Conservation (phyloP, 2,888 invertebrate species). For the Parelbella ahira region DNA sequence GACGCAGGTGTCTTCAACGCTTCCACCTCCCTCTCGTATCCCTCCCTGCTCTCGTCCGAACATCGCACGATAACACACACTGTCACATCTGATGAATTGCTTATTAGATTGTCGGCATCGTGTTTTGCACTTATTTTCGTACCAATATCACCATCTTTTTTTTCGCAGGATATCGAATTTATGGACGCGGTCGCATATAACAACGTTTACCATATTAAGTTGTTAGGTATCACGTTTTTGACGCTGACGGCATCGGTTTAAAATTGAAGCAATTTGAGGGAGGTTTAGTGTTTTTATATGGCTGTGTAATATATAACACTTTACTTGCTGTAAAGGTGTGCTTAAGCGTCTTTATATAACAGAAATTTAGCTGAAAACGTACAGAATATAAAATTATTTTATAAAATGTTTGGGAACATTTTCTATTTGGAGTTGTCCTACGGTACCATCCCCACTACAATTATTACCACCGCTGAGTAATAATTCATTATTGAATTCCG, state of each 20-base stretch:
- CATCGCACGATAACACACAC: conserved; percentile 61
- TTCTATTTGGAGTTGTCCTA: too few species aligned
- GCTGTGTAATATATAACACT: too few species aligned
- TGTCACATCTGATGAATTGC: conserved; percentile 76
- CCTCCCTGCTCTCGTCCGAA: conserved; percentile 28
- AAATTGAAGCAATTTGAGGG: conserved; percentile 1
- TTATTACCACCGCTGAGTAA: too few species aligned
- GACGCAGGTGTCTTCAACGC: conserved; percentile 56
- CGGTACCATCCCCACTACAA: too few species aligned
- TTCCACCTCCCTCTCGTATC: conserved; percentile 21
- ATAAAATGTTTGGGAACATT: too few species aligned
- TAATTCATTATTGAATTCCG: too few species aligned
- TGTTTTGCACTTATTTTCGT: conserved; percentile 55
- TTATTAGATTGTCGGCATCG: conserved; percentile 65
- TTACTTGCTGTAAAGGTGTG: too few species aligned
- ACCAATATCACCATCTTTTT: conserved; percentile 44
- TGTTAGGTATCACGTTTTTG: conserved; percentile 34
- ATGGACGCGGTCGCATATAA: conserved; percentile 35
- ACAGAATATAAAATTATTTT: too few species aligned
- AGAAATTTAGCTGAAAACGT: too few species aligned
- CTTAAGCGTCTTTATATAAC: too few species aligned
- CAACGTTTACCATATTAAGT: conserved; percentile 46
- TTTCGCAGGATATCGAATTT: conserved; percentile 42
- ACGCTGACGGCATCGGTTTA: neutral
- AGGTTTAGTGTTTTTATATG: too few species aligned